Percentiles rank a stretch among this genome's conserved stretches.
Evolutionary conservation across 1,140 invertebrate genomes (phyloP).

Genomic region (Ruditapes philippinarum): DNA sequence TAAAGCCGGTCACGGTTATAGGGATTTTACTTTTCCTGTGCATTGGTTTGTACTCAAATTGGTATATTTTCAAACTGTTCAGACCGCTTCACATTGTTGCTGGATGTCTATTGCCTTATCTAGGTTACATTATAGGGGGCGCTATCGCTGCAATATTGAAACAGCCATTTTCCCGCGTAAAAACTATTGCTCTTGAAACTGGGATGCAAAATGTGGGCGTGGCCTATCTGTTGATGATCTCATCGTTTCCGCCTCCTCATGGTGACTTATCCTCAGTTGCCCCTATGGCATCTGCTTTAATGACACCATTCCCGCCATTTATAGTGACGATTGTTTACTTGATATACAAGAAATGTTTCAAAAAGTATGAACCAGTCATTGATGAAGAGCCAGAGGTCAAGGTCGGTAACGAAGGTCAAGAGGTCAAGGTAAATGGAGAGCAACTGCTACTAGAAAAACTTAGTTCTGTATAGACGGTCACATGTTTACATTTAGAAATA

Average conservation of each 20-base stretch:
- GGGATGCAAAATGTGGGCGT: conserved; percentile 88
- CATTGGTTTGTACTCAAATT: conserved; percentile 96
- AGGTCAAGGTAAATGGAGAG: neutral
- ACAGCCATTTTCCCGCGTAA: conserved; percentile 83
- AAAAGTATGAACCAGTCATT: conserved; percentile 67
- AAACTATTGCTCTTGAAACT: conserved; percentile 88
- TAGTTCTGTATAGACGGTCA: neutral
- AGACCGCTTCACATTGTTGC: conserved; percentile 89
- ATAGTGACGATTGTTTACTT: conserved; percentile 70
- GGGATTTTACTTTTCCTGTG: conserved; percentile 95
- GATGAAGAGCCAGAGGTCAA: neutral
- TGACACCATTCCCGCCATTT: conserved; percentile 96
- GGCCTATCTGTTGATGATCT: conserved; percentile 86
- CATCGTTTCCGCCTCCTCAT: conserved; percentile 86
- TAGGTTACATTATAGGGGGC: conserved; percentile 94
- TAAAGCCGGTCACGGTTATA: conserved; percentile 92
- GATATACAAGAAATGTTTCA: conserved; percentile 73
- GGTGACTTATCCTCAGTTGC: conserved; percentile 86
- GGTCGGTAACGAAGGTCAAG: neutral
- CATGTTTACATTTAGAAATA: no score
- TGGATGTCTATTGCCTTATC: conserved; percentile 94
- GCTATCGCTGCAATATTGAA: conserved; percentile 76
- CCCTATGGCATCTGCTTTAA: conserved; percentile 91
- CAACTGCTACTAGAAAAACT: neutral
- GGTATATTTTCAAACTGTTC: conserved; percentile 96